Evolutionary conservation across 1,140 invertebrate genomes (phyloP).

Genomic region (Ips typographus): DNA sequence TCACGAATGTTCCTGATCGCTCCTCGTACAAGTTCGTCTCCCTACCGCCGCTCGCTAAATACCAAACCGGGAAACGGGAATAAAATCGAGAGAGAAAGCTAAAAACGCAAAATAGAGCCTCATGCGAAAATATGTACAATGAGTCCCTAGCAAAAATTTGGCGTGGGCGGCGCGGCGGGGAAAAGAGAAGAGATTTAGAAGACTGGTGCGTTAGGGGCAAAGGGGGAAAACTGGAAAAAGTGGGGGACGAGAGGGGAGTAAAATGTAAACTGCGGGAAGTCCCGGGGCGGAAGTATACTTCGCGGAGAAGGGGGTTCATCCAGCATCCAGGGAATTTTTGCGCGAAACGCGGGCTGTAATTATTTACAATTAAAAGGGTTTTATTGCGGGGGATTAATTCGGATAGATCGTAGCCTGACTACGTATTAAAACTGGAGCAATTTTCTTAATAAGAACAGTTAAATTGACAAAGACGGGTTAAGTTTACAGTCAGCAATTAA

Average conservation of each 20-base stretch:
- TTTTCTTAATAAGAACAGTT: too few relatives aligned
- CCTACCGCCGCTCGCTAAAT: conserved; percentile 36
- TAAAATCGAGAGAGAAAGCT: conserved; percentile 48
- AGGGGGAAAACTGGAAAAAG: conserved; percentile 21
- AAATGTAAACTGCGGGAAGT: conserved; percentile 53
- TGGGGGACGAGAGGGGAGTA: conserved; percentile 41
- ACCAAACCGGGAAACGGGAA: conserved; percentile 40
- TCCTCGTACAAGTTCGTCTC: not conserved
- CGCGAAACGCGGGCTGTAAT: not conserved
- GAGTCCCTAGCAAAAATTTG: conserved; percentile 51
- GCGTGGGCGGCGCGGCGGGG: conserved; percentile 27
- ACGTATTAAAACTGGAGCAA: too few relatives aligned
- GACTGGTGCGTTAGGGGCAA: conserved; percentile 5
- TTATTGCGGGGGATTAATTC: not conserved
- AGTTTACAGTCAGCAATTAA: too few relatives aligned
- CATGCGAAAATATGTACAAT: conserved; percentile 52
- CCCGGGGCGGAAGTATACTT: conserved; percentile 48
- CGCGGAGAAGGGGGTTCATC: conserved; percentile 38
- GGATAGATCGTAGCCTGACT: not conserved
- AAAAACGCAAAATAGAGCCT: conserved; percentile 52
- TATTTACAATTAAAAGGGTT: not conserved
- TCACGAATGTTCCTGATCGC: not conserved
- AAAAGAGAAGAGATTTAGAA: conserved; percentile 2
- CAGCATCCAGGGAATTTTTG: conserved; percentile 38
- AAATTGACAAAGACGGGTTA: too few relatives aligned